These are phyloP conservation scores for Phocoena sinus DNA, from an alignment of 2,113 vertebrate genomes.

Conservation along the genomic window DNA sequence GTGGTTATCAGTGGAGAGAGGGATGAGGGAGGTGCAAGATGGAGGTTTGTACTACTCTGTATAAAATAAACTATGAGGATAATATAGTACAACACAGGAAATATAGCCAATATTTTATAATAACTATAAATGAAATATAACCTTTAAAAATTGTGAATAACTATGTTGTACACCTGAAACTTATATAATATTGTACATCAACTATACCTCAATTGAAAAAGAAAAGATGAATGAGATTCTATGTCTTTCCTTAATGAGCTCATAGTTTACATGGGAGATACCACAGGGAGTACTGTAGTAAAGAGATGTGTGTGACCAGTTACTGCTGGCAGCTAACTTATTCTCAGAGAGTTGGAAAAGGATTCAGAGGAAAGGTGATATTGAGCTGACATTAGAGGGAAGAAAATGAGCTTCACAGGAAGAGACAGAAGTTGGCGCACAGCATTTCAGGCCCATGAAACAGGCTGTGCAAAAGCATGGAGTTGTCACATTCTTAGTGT, in stretches of 20 bases:
- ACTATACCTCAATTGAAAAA: background rate
- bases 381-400: background rate
- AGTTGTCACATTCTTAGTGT: background rate
- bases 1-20: background rate
- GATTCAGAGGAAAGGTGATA: background rate
- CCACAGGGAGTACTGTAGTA: background rate
- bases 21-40: background rate
- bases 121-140: background rate
- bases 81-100: background rate
- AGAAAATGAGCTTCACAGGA: background rate
- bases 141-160: background rate
- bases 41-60: background rate
- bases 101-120: background rate
- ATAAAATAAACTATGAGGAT: background rate
- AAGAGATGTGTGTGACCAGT: background rate
- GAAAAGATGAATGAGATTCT: background rate
- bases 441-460: background rate
- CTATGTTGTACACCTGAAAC: background rate
- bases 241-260: background rate
- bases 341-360: background rate
- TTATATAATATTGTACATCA: background rate
- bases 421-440: background rate
- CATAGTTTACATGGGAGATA: background rate
- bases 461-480: background rate
- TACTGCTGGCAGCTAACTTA: background rate